Evolutionary conservation across 1,140 invertebrate species (phyloP), one percentile per base, ranked within the genome.

Genomic region (Pinna nobilis): DNA sequence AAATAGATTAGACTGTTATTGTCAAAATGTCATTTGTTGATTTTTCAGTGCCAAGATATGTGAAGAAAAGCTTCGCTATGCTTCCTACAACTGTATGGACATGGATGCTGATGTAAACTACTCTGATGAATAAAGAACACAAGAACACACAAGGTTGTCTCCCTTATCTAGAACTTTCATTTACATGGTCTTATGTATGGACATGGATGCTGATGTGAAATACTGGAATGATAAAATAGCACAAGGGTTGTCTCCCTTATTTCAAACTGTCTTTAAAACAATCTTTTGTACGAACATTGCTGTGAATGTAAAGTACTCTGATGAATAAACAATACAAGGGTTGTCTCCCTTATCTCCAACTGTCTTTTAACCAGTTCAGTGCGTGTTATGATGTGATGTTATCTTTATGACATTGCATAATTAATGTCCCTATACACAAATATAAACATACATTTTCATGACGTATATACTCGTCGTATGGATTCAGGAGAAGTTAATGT

Each of bases 11-110:
- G 41, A 33, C 25, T 15, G 30, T 39, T 6, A 28, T 50, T 20
- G n/a, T 55, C 32, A 68, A 5, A 13, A 65, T 61, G 33, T 30
- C 28, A 23, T 33, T n/a, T 65, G 60, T 78, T 71, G 37, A 53
- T 67, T 70, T 72, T 66, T 76, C 66, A 89, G 88, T 86, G 83
- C 86, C 44, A 87, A 88, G 67, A 69, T 85, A n/a, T 86, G 86
- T 9, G 88, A 89, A 76, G 87, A 89, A 75, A 89, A 88, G 61
- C 68, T 89, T 25, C 77, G 86, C 35, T 89, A 89, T 80, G 88
- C 88, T 33, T 75, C 82, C 9, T 88, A 89, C 65, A 89, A 89
- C 72, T 89, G 88, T 81, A 80, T 88, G 25, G 87, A 88, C 53
- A 89, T 89, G 66, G 88, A 89, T 74, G 88, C 88, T 11, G 88